phyloP scores from a whole-genome alignment of 2,797 vertebrate genomes.

The Numenius phaeopus region DNA sequence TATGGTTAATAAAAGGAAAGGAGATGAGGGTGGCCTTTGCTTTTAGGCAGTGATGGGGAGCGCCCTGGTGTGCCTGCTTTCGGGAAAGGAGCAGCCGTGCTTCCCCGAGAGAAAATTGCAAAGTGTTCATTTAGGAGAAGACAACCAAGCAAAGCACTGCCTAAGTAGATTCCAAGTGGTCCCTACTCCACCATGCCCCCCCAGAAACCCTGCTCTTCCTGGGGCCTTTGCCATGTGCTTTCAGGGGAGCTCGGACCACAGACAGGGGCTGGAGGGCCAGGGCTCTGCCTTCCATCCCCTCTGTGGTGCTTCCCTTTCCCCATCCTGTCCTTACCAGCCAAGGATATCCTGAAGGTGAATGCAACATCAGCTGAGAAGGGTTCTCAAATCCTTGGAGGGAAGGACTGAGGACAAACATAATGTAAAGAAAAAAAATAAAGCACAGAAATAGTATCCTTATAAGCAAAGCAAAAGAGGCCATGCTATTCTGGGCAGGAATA shows the following conservation, averaged over 20 bases:
- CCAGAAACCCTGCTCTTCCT: neutral
- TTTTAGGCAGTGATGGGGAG: slow-evolving; percentile 62
- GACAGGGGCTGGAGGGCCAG: neutral
- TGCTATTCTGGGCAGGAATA: neutral
- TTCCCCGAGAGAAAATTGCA: slow-evolving; percentile 16
- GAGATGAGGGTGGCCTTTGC: slow-evolving; percentile 43
- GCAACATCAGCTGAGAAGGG: neutral
- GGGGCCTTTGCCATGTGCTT: rapidly evolving
- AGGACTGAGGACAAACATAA: neutral
- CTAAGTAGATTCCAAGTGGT: neutral
- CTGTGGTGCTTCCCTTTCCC: neutral
- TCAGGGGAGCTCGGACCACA: too few relatives aligned
- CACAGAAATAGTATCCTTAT: neutral
- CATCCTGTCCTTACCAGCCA: neutral
- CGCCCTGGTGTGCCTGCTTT: slow-evolving; percentile 7
- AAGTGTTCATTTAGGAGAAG: neutral
- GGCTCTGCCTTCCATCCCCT: neutral
- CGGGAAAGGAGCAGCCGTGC: neutral
- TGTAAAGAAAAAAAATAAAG: rapidly evolving
- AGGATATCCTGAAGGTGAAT: neutral
- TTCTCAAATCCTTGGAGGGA: neutral
- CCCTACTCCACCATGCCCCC: neutral
- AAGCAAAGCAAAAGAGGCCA: neutral
- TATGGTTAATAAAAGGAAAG: slow-evolving; percentile 58
- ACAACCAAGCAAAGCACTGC: neutral